These are phyloP conservation scores for Anser brachyrhynchus DNA, from an alignment of 2,113 vertebrate genomes.

Conservation along the genomic window DNA sequence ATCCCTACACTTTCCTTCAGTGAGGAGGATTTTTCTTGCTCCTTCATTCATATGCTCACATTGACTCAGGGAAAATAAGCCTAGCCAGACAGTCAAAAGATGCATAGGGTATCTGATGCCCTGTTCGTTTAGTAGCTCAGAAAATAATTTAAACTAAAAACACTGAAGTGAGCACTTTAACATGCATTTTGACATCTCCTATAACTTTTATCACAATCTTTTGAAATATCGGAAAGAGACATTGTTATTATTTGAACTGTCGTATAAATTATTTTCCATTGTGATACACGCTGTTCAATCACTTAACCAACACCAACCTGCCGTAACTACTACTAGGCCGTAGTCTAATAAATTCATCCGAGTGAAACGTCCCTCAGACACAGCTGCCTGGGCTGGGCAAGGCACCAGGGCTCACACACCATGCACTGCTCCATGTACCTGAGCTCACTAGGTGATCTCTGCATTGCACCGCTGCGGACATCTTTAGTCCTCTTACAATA, in stretches of 20 bases:
- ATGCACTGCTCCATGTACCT: not conserved
- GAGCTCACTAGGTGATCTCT: not conserved
- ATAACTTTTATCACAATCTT: not conserved
- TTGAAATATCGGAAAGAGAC: not conserved
- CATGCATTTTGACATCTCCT: not conserved
- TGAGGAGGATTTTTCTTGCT: not conserved
- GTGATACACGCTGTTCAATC: not conserved
- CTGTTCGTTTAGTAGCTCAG: not conserved
- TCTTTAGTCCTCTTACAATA: not conserved
- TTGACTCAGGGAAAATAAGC: not conserved
- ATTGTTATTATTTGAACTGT: not conserved
- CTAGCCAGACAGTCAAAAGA: not conserved
- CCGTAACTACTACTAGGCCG: fast-evolving
- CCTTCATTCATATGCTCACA: not conserved
- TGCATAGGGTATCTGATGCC: not conserved
- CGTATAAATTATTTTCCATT: not conserved
- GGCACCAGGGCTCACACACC: not conserved
- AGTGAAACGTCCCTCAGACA: not conserved
- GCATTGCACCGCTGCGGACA: fast-evolving
- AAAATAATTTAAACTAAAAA: not conserved
- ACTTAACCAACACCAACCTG: not conserved
- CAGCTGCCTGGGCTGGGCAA: not conserved
- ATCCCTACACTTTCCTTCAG: not conserved
- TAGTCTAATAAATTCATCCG: not conserved
- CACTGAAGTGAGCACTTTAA: not conserved